Evolutionary conservation across 2,797 vertebrate genomes (phyloP), one percentile per base, ranked within the genome.

Genomic region (Molossus molossus): DNA sequence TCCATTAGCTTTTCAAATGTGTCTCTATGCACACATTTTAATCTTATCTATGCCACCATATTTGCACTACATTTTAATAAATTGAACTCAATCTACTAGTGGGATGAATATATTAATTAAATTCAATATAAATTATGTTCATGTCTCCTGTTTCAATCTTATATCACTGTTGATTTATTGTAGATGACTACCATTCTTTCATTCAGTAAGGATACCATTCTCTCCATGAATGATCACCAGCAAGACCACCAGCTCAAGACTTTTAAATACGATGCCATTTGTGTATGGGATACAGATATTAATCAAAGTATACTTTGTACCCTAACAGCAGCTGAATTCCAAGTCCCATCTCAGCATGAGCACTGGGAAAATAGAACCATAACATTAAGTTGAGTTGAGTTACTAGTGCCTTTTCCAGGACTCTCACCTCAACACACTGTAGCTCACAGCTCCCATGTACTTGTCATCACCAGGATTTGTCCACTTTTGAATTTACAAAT

Each of bases 51-150:
- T 73, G 33, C n/a, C 18, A 75, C 6, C 6, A 80, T 58, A 77
- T 89, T 82, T 75, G 29, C 23, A 65, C 5, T 72, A 69, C n/a
- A 55, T 75, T 93, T 69, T 72, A 86, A 93, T 86, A 83, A 94
- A 82, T 12, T 76, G 37, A 93, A 65, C 3, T 87, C 57, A 79
- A 45, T 18, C 53, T 64, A 87, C 25, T 48, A 90, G 21, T 82
- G 53, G 12, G 62, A 6, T 15, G 6, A 94, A 73, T 73, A 90
- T 15, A 3, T 90, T 95, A 76, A 83, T 91, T 87, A 86, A 90
- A 60, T 81, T 76, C 77, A 77, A 84, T 88, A 85, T 53, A 29
- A 80, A 86, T 79, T 33, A 76, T 73, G 25, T 73, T 89, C 29
- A 3, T 50, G 3, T 33, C 21, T 84, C 70, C 48, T 14, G 7